Percentiles rank a stretch among this genome's conserved stretches.
These are phyloP conservation scores for Anorthoa munda DNA, from an alignment of 2,888 invertebrate genomes.

Conservation along the genomic window DNA sequence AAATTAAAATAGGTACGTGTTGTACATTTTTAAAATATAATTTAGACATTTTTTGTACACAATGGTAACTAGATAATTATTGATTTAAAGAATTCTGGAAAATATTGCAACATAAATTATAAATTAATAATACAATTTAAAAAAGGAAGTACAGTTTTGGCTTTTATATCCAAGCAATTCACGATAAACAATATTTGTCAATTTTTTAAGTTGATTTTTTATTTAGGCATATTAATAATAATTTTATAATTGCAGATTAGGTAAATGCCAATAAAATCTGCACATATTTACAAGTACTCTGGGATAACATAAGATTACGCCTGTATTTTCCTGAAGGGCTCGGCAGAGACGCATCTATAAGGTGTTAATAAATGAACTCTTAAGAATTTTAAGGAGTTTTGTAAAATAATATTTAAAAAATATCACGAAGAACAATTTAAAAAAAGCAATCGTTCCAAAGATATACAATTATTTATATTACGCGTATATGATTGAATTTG, in stretches of 20 bases:
- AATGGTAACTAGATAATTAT: constrained; percentile 43
- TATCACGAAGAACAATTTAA: no score
- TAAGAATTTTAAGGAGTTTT: no score
- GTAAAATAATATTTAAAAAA: no score
- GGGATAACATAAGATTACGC: no score
- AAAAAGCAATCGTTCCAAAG: no score
- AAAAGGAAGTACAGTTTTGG: constrained; percentile 23
- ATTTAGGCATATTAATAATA: background rate
- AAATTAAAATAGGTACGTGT: background rate
- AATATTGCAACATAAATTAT: background rate
- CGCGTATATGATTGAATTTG: no score
- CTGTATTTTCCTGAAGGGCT: no score
- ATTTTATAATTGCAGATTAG: background rate
- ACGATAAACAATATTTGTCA: background rate
- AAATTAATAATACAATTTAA: background rate
- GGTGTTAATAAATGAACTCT: no score
- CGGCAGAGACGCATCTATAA: no score
- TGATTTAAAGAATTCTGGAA: constrained; percentile 22
- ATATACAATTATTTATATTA: no score
- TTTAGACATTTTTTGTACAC: constrained; percentile 37
- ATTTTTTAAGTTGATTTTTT: background rate
- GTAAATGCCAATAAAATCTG: background rate
- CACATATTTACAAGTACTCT: background rate
- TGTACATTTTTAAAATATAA: constrained; percentile 22
- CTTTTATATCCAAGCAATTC: background rate